Evolutionary conservation across 2,888 invertebrate species (phyloP), one percentile per base, ranked within the genome.

Genomic region (Schizotus pectinicornis): DNA sequence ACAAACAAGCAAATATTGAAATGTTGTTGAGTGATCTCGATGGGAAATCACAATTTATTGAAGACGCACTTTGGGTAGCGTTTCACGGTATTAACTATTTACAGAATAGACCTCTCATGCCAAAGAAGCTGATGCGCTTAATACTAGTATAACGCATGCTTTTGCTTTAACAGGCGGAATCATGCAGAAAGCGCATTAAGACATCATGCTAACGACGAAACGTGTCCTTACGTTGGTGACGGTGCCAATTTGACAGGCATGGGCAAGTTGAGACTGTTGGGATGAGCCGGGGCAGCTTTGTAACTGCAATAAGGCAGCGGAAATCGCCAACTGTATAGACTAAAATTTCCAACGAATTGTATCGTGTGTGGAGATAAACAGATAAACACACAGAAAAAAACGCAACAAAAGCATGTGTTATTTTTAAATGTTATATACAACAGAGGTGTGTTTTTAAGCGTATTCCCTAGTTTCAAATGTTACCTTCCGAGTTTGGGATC

Each of bases 251-350:
- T 89, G 81, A 89, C 87, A 74, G 89, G 89, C 77, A 88, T 87
- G 78, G 89, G 89, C 84, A 89, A 84, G 80, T 89, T 89, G 82
- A 89, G 85, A 81, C 88, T 89, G 82, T 88, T 89, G 77, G 89
- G 89, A 81, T 89, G 89, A 79, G 86, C 85, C 66, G 81, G 79
- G 73, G 88, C 86, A 83, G 88, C 88, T 86, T 88, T 88, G 87
- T 91, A 91, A 88, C 92, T 92, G 90, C 92, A 92, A 92, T 93
- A 92, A 88, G 92, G 92, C 89, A 93, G 90, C 86, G 93, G 92
- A 88, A 92, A 93, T 88, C 92, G 92, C 92, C 92, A 92, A 90
- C 92, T 92, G 88, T 92, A 92, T 88, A 93, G 90, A 91, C 92
- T 93, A 89, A 78, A 79, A 80, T 78, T 75, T 70, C 71, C 74